Percentiles rank a stretch among this genome's conserved stretches.
Evolutionary conservation across 2,888 invertebrate genomes (phyloP).

Genomic region (Dynastes tityus): DNA sequence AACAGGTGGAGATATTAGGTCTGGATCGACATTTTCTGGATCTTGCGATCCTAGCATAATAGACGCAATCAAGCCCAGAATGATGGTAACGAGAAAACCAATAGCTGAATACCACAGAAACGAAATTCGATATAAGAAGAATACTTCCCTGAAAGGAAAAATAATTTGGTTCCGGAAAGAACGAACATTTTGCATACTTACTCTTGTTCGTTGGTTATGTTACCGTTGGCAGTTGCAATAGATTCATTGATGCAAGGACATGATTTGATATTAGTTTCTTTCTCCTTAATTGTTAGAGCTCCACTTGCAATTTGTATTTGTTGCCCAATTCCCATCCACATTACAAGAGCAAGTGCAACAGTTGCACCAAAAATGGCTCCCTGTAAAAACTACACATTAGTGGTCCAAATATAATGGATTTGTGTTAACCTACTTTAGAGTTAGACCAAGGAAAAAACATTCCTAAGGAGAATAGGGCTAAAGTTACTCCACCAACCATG

Average conservation of each 20-base stretch:
- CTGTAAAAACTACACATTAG: slow-evolving; percentile 64
- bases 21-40: slow-evolving; percentile 77
- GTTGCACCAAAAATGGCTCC: slow-evolving; percentile 80
- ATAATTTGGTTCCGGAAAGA: not conserved
- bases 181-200: slow-evolving; percentile 18
- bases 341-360: slow-evolving; percentile 75
- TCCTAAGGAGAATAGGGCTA: slow-evolving; percentile 90
- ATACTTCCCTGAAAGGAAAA: slow-evolving; percentile 57
- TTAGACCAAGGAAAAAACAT: slow-evolving; percentile 93
- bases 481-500: slow-evolving; percentile 89
- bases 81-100: slow-evolving; percentile 82
- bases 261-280: slow-evolving; percentile 72
- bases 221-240: not conserved
- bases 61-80: slow-evolving; percentile 84
- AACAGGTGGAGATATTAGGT: slow-evolving; percentile 80
- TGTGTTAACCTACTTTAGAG: slow-evolving; percentile 74
- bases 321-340: slow-evolving; percentile 80
- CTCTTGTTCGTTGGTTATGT: slow-evolving; percentile 19
- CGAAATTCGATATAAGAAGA: slow-evolving; percentile 80
- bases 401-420: not conserved
- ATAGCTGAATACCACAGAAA: slow-evolving; percentile 94
- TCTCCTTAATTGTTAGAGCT: slow-evolving; percentile 66
- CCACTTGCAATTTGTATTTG: slow-evolving; percentile 75
- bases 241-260: slow-evolving; percentile 67
- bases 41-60: slow-evolving; percentile 77